Evolutionary conservation across 2,888 invertebrate genomes (phyloP), one percentile per base, ranked within the genome.

Genomic region (Agrotis exclamationis): DNA sequence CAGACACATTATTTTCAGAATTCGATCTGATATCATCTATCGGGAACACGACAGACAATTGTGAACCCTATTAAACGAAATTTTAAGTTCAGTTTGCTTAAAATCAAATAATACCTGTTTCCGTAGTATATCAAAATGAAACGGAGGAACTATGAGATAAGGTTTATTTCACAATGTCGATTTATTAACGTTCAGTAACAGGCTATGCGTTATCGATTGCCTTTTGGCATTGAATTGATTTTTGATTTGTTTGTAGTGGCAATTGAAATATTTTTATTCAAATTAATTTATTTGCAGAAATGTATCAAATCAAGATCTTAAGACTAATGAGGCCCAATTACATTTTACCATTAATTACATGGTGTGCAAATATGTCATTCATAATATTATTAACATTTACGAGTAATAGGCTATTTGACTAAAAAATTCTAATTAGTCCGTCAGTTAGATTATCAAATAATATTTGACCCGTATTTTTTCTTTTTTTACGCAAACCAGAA

Each of bases 201-300:
- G 76, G 76, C 77, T 75, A 57, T 22, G 9, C 63, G 68, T 71
- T 79, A 24, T 4, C 57, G 68, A 73, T 80, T 73, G 83, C 82
- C 82, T 79, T 86, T 70, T 86, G 85, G 84, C 85, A 83, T 65
- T 58, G 22, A 87, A 85, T 84, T 82, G 80, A 70, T 78, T 59
- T 72, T 79, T 87, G 85, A 87, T 80, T 74, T 80, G 87, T 86
- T 77, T 80, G 5, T 4, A 24, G 67, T 22, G 14, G 22, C 3
- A 22, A 45, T 22, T 51, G 14, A 33, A 33, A 33, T 28, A 33
- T 0, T 33, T 28, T 3, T 28, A 28, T 5, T 9, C 33, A 33
- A 33, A 9, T 7, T 33, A 1, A 33, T 33, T 33, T 33, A 33
- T 33, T 33, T 33, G 33, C 7, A 33, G 33, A 7, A 33, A 33